phyloP scores from a whole-genome alignment of 1,140 invertebrate species.

The Penaeus indicus region DNA sequence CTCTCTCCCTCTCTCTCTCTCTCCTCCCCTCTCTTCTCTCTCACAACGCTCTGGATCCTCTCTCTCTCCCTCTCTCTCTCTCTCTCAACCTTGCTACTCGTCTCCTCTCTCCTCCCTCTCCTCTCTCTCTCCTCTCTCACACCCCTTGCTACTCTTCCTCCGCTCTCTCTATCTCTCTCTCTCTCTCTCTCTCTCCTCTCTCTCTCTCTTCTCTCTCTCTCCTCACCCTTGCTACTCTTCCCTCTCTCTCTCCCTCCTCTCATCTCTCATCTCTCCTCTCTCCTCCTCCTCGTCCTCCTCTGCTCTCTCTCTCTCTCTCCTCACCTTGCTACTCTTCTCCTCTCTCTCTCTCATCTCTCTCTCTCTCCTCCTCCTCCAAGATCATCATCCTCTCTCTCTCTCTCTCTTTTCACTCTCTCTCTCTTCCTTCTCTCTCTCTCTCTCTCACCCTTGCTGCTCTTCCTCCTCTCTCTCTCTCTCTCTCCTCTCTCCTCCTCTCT shows the following conservation, averaged over 20 bases:
- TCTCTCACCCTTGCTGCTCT: too few species aligned
- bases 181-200: not conserved
- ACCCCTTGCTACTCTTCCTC: not conserved
- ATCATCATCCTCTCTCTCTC: too few species aligned
- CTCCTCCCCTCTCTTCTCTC: too few species aligned
- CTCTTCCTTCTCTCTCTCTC: too few species aligned
- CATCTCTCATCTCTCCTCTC: not conserved
- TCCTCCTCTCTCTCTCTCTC: too few species aligned
- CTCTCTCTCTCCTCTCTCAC: not conserved
- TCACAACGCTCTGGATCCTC: constrained; percentile 2
- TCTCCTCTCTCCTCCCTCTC: constrained; percentile 3
- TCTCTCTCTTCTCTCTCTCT: too few species aligned
- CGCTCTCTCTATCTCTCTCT: not conserved
- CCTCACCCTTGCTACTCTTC: not conserved
- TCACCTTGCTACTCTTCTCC: not conserved
- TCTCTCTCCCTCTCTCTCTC: constrained; percentile 1
- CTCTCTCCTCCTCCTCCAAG: too few species aligned
- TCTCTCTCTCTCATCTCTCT: too few species aligned
- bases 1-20: too few species aligned
- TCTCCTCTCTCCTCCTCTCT: too few species aligned
- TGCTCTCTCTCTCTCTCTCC: not conserved
- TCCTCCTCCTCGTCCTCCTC: not conserved
- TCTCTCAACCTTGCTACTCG: not conserved
- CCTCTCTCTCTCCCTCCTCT: not conserved
- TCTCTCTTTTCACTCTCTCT: too few species aligned